phyloP scores from a whole-genome alignment of 2,113 vertebrate genomes.

The Tragulus kanchil region DNA sequence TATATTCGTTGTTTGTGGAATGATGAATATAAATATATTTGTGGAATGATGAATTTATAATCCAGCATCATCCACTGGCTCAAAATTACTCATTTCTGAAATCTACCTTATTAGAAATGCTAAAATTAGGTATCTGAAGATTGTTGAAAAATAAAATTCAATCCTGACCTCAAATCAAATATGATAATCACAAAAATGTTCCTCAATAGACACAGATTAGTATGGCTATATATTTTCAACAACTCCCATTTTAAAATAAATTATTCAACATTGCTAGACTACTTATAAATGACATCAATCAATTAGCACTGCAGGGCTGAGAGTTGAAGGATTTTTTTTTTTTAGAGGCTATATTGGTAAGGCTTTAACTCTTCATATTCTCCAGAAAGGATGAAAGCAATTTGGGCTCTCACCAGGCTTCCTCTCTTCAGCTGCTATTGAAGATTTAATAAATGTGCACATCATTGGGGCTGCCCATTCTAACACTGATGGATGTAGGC shows the following conservation, averaged over 20 bases:
- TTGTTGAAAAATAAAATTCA: constrained; percentile 54
- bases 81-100: constrained; percentile 26
- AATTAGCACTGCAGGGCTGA: constrained; percentile 80
- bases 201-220: constrained; percentile 55
- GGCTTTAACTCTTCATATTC: constrained; percentile 71
- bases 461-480: constrained; percentile 44
- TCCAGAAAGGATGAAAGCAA: constrained; percentile 77
- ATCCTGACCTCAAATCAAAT: constrained; percentile 62
- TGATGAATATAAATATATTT: neutral
- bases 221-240: constrained; percentile 82
- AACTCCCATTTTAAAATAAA: constrained; percentile 85
- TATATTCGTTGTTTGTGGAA: neutral
- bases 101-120: constrained; percentile 18
- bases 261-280: constrained; percentile 86
- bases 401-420: constrained; percentile 28
- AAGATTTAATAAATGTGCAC: constrained; percentile 80
- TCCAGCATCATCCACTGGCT: neutral
- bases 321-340: constrained; percentile 77
- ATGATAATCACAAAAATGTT: constrained; percentile 58
- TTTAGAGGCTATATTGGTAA: constrained; percentile 61
- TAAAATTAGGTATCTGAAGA: constrained; percentile 39
- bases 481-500: constrained; percentile 59
- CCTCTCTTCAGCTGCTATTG: neutral
- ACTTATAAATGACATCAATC: constrained; percentile 86
- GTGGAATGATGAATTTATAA: neutral